Base-by-base conservation (phyloP, 2,113 vertebrate species). In the Calyptomena viridis region DNA sequence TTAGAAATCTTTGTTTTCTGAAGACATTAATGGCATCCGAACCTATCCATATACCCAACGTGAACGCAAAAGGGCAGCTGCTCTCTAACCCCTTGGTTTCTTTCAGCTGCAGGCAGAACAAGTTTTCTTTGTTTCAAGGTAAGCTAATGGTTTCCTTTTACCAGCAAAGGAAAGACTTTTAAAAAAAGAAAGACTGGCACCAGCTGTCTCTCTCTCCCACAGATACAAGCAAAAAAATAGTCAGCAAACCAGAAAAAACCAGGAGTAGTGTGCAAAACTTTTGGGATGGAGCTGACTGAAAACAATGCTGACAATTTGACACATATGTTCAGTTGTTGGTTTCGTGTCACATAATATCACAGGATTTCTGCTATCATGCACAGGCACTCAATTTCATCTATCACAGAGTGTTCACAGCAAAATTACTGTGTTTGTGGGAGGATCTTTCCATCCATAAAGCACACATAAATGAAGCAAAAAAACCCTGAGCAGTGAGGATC, bases 1-100 rank as follows among this genome's bases (percentile, higher is more conserved):
- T 76, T 50, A 69, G 66, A 96, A 96, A 72, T 92, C 67, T 46
- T 86, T 56, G 55, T 84, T 59, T 86, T 94, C 73, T 90, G 50
- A 66, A 90, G 46, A 73, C 74, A 31, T 44, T 74, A 66, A 69
- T 35, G 30, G 8, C 72, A 94, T 87, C 66, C 79, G 53, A 84
- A 68, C 27, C 18, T 72, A 68, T 63, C 31, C 37, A 17, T 4
- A 6, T 40, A 79, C 6, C 12, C 64, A 82, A 68, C 1, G 2
- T 46, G 53, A 71, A 56, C n/a, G 66, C 11, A 52, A 82, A 93
- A 83, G 33, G 56, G 46, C 53, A 85, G 56, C 71, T 68, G 35
- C 33, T 78, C 31, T 46, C 37, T 89, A 39, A 42, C 47, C 20
- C 31, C 42, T 71, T 33, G 14, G 40, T 83, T 84, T 82, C 46